Percentiles rank a stretch among this genome's conserved stretches.
These are phyloP conservation scores for Syngnathus rostellatus DNA, from an alignment of 2,797 vertebrate genomes.

Conservation along the genomic window DNA sequence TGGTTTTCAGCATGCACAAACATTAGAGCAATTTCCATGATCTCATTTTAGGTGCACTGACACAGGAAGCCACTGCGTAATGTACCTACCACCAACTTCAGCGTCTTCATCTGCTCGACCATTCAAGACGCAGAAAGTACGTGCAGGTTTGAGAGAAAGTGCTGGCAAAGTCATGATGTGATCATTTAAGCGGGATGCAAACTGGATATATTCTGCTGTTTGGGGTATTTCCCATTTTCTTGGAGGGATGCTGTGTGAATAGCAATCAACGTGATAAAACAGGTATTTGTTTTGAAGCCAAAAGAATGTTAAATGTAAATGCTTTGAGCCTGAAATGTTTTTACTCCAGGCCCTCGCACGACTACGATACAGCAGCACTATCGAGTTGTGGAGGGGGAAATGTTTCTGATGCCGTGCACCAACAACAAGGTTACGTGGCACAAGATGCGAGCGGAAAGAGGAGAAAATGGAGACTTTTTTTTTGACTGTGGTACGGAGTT, in stretches of 20 bases:
- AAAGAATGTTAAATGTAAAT: not conserved
- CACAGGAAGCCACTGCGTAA: not conserved
- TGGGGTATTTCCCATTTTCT: slow-evolving; percentile 14
- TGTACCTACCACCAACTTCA: not conserved
- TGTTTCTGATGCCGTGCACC: slow-evolving; percentile 41
- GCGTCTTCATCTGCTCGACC: not conserved
- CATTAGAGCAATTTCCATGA: not conserved
- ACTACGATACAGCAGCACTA: slow-evolving; percentile 17
- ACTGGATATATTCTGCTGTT: slow-evolving; percentile 12
- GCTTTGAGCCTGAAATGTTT: not conserved
- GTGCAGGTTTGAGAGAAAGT: not conserved
- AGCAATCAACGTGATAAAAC: not conserved
- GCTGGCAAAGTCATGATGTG: not conserved
- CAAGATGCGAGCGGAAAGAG: slow-evolving; percentile 2
- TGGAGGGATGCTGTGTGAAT: slow-evolving; percentile 26
- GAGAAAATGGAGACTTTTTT: not conserved
- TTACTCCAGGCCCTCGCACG: slow-evolving; percentile 17
- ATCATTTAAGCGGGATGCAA: slow-evolving; percentile 20
- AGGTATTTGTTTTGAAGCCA: slow-evolving; percentile 30
- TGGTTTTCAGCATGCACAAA: not conserved
- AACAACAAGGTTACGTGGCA: slow-evolving; percentile 5
- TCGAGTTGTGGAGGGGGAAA: slow-evolving; percentile 51
- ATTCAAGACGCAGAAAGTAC: not conserved
- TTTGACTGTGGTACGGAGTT: slow-evolving; percentile 18
- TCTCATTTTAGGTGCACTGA: not conserved